Evolutionary conservation across 1,140 invertebrate genomes (phyloP), one percentile per base, ranked within the genome.

Genomic region (Sinonovacula constricta): DNA sequence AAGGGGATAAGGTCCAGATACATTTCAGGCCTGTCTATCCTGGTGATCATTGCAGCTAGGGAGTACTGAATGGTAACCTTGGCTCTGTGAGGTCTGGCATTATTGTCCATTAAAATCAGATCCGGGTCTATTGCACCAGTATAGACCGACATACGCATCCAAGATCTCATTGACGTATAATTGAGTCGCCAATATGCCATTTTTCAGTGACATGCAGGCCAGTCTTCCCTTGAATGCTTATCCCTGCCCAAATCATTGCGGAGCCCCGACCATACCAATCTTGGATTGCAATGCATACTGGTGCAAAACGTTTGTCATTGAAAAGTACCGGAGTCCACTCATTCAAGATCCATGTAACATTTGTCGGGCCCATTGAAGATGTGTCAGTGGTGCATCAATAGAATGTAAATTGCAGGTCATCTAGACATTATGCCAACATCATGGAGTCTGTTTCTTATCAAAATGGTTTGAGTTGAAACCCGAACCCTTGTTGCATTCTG

Each of bases 61-160:
- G 26, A 18, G 18, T 54, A 54, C 53, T 54, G 4, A 54, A 22
- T 5, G 18, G 53, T 54, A 18, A 54, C 53, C 18, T 3, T 54
- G 53, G 53, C n/a, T 54, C 53, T 54, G 53, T 5, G 53, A 54
- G 53, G 53, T 54, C 53, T 54, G n/a, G 53, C 53, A 54, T 54
- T 54, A 24, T 54, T 18, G 4, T 54, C 53, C 18, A 54, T 54
- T 18, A 7, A 54, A 54, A 54, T 18, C 18, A 54, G 26, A 54
- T 5, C 18, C 26, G 4, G 53, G 53, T n/a, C 53, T 18, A 54
- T 5, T 54, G 53, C 53, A 54, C 53, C 53, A 5, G 18, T 54
- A 54, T 54, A 24, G 53, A 54, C n/a, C 18, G 4, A 5, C n/a
- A 24, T 54, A 54, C 18, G 4, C n/a, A 54, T 54, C 53, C 3